These are phyloP conservation scores for Lasiommata megera DNA, from an alignment of 2,888 invertebrate genomes.

Conservation along the genomic window DNA sequence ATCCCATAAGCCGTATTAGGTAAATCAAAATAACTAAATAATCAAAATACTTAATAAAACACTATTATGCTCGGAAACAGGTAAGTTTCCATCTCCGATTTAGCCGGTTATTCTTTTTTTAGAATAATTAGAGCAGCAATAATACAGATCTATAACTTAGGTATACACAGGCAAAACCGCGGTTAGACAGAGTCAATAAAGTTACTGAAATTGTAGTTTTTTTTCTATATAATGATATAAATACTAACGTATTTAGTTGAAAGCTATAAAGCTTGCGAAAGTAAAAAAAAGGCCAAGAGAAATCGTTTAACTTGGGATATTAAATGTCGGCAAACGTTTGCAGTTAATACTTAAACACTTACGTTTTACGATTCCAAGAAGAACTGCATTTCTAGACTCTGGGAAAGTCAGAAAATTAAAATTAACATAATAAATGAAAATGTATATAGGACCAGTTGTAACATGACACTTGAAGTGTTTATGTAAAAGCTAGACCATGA, in stretches of 20 bases:
- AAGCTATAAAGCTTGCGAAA: constrained; percentile 12
- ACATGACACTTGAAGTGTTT: not conserved
- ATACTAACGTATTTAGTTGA: not conserved
- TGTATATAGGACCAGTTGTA: not conserved
- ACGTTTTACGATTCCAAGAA: constrained; percentile 26
- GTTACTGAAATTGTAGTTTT: too few species aligned
- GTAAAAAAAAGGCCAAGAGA: constrained; percentile 20
- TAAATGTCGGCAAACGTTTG: constrained; percentile 24
- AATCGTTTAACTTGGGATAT: constrained; percentile 20
- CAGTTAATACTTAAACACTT: constrained; percentile 15
- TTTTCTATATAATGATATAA: too few species aligned
- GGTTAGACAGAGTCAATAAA: too few species aligned
- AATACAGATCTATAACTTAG: too few species aligned
- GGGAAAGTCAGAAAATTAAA: constrained; percentile 21
- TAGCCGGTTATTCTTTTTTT: too few species aligned
- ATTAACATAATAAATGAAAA: constrained; percentile 5
- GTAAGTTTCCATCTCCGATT: too few species aligned
- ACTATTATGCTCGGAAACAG: too few species aligned
- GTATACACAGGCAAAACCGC: too few species aligned
- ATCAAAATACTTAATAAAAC: too few species aligned
- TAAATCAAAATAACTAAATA: too few species aligned
- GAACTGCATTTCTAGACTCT: constrained; percentile 14
- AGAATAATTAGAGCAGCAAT: too few species aligned
- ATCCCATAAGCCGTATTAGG: too few species aligned
- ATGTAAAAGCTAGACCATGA: not conserved